Percentiles rank a stretch among this genome's conserved stretches.
Conservation (phyloP, 2,888 invertebrate species). For the Sarcophaga variegata region DNA sequence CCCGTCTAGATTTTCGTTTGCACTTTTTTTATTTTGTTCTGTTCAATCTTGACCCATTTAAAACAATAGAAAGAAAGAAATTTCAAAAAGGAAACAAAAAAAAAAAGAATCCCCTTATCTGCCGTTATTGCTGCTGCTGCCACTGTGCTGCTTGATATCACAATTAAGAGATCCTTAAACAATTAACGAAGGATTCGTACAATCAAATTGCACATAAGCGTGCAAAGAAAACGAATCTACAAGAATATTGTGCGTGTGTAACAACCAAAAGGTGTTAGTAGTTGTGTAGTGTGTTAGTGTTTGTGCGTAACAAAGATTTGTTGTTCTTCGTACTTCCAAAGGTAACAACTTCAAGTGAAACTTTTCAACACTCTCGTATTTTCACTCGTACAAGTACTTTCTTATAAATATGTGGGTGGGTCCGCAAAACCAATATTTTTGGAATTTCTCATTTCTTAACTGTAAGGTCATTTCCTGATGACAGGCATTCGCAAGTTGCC, state of each 20-base stretch:
- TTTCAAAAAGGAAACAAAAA: background rate
- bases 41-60: constrained; percentile 42
- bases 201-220: background rate
- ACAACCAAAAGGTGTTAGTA: background rate
- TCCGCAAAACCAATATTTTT: too few relatives aligned
- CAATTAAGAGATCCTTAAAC: constrained; percentile 33
- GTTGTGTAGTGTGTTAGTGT: background rate
- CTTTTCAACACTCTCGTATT: background rate
- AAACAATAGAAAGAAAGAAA: constrained; percentile 29
- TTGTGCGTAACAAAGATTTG: background rate
- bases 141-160: background rate
- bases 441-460: too few relatives aligned
- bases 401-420: background rate
- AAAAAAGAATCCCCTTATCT: background rate
- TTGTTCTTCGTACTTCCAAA: background rate
- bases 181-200: constrained; percentile 40
- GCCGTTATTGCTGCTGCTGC: too few relatives aligned
- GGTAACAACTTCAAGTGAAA: background rate
- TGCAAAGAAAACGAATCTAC: background rate
- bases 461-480: too few relatives aligned
- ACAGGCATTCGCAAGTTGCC: too few relatives aligned
- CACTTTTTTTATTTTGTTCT: constrained; percentile 5
- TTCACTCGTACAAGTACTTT: background rate
- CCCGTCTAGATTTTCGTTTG: background rate
- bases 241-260: background rate